These are phyloP conservation scores for Eupleurogrammus muticus DNA, from an alignment of 2,797 vertebrate genomes.

Conservation along the genomic window DNA sequence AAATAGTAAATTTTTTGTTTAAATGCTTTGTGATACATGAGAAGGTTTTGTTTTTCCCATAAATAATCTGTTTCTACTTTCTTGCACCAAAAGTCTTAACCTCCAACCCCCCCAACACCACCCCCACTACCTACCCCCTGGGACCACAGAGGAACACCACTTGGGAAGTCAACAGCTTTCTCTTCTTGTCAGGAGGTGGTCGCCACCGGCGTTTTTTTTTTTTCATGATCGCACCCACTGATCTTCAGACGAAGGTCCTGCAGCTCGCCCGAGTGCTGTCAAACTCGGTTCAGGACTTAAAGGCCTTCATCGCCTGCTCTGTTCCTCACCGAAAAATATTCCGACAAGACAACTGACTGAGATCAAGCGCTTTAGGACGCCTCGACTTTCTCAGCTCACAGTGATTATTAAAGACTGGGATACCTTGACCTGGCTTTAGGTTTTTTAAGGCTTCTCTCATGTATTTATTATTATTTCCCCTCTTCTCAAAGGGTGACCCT, in stretches of 20 bases:
- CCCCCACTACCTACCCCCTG: constrained; percentile 10
- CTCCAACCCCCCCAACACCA: not conserved
- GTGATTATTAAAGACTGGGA: not conserved
- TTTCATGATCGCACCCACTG: constrained; percentile 59
- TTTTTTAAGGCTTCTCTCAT: not conserved
- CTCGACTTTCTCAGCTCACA: not conserved
- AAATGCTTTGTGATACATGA: constrained; percentile 7
- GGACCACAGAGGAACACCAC: constrained; percentile 50
- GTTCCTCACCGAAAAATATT: constrained; percentile 5
- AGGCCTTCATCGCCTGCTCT: constrained; percentile 30
- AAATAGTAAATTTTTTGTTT: constrained; percentile 17
- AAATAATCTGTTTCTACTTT: constrained; percentile 41
- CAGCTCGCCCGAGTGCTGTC: constrained; percentile 43
- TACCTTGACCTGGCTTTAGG: not conserved
- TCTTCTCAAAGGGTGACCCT: constrained; percentile 8
- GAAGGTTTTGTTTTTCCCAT: not conserved
- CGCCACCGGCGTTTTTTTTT: constrained; percentile 30
- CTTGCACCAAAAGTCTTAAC: constrained; percentile 29
- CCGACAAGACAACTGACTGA: no score
- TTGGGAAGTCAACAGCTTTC: constrained; percentile 63
- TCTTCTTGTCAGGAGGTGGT: constrained; percentile 55
- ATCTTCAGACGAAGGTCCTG: constrained; percentile 62
- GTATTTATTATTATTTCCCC: not conserved
- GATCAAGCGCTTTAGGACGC: not conserved
- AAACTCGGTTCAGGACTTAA: constrained; percentile 26